Evolutionary conservation across 37 sponge, comb jelly and placozoan species (phyloP).

Genomic region (Ephydatia muelleri): DNA sequence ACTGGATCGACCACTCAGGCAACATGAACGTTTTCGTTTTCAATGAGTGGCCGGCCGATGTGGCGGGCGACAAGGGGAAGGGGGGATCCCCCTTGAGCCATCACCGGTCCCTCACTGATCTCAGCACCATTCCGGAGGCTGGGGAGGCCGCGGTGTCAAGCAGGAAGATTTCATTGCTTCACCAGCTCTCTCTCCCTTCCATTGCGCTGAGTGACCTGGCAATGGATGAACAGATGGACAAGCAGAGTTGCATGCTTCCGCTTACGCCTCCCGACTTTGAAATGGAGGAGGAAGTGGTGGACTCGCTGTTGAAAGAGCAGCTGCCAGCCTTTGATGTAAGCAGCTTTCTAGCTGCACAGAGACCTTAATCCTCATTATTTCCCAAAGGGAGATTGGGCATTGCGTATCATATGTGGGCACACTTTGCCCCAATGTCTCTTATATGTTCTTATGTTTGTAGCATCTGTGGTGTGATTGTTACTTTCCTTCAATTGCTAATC

Average conservation of each 20-base stretch:
- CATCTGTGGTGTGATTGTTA: no score
- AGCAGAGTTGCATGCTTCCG: constrained; percentile 5
- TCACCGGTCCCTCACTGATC: constrained; percentile 74
- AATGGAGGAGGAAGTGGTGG: constrained; percentile 64
- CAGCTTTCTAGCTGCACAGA: background rate
- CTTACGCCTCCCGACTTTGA: constrained; percentile 28
- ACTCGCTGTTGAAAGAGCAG: constrained; percentile 38
- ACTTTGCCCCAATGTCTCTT: no score
- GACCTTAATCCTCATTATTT: no score
- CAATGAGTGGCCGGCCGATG: constrained; percentile 67
- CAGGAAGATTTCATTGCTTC: constrained; percentile 17
- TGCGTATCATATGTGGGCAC: no score
- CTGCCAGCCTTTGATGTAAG: constrained; percentile 45
- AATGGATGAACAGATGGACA: constrained; percentile 26
- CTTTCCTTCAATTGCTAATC: no score
- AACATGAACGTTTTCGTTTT: constrained; percentile 45
- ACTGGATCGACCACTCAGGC: constrained; percentile 52
- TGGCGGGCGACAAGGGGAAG: constrained; percentile 4
- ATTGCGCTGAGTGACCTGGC: constrained; percentile 58
- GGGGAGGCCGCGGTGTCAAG: constrained; percentile 1
- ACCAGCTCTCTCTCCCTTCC: constrained; percentile 78
- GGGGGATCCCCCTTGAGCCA: constrained; percentile 59
- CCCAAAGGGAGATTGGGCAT: no score
- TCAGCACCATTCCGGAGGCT: constrained; percentile 32
- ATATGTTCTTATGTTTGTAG: no score